A percentile compares a stretch with the other conserved stretches of the same genome.
phyloP scores from a whole-genome alignment of 2,888 invertebrate genomes.

The Ypsolopha scabrella region DNA sequence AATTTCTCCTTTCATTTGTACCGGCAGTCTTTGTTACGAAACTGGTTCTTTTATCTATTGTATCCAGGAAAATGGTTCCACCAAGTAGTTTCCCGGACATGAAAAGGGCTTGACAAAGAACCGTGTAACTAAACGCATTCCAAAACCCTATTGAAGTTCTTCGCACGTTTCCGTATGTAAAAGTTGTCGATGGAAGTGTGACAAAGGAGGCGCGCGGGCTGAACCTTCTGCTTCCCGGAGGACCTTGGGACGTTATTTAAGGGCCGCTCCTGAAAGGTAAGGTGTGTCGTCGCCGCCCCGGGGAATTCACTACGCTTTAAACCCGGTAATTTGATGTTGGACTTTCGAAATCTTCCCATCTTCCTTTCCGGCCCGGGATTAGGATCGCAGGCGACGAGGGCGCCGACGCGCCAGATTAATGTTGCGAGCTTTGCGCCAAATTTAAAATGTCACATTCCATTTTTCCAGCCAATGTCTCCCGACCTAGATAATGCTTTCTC shows the following conservation, averaged over 20 bases:
- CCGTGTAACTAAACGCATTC: slow-evolving; percentile 20
- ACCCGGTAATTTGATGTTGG: slow-evolving; percentile 68
- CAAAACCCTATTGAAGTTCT: slow-evolving; percentile 57
- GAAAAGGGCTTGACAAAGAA: no score
- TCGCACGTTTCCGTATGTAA: slow-evolving; percentile 55
- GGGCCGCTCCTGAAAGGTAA: slow-evolving; percentile 61
- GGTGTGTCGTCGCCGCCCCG: slow-evolving; percentile 56
- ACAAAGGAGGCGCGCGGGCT: slow-evolving; percentile 58
- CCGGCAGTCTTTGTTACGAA: no score
- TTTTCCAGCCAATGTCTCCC: slow-evolving; percentile 55
- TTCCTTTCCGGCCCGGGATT: slow-evolving; percentile 60
- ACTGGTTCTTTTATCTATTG: no score
- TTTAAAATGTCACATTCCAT: slow-evolving; percentile 66
- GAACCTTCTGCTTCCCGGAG: slow-evolving; percentile 64
- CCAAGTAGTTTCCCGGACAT: no score
- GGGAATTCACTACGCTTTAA: slow-evolving; percentile 63
- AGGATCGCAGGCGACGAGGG: slow-evolving; percentile 55
- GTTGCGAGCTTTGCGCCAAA: slow-evolving; percentile 62
- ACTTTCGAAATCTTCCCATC: slow-evolving; percentile 66
- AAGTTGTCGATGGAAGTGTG: slow-evolving; percentile 55
- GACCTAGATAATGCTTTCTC: slow-evolving; percentile 17
- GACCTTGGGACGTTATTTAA: slow-evolving; percentile 56
- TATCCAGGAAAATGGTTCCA: no score
- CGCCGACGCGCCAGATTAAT: slow-evolving; percentile 65
- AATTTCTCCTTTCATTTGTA: background rate